Evolutionary conservation across 2,888 invertebrate genomes (phyloP), one percentile per base, ranked within the genome.

Genomic region (Clivina fossor): DNA sequence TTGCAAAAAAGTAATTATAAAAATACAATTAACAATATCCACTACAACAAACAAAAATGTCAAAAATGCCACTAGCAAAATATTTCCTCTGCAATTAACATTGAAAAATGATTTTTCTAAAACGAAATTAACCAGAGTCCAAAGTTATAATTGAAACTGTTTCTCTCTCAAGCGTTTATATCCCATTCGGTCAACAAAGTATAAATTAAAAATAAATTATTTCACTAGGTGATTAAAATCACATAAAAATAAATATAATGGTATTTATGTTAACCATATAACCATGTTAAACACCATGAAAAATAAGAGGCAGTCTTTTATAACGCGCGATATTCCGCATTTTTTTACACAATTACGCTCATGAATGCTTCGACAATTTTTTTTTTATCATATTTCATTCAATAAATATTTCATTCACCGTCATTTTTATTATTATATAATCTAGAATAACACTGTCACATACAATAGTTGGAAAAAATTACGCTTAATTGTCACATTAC

Each of bases 341-440:
- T 51, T 51, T 51, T 51, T 43, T 33, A 16, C 40, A 24, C 41
- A 51, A 51, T 51, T 51, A 43, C 35, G 30, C 32, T 41, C 16
- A 15, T 51, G 30, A 22, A 51, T 51, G 24, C 32, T 16, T 15
- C 16, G 22, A 28, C 51, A 30, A 5, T 50, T 51, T 51, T 51
- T 51, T 40, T 38, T 19, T 40, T 26, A 37, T 26, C 18, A n/a
- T n/a, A n/a, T 41, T 43, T 43, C 51, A 51, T 51, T 51, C 51
- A 48, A 48, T 48, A 37, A 15, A 44, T 30, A 48, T 24, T 48
- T 37, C 48, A 48, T 48, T 48, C 48, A 48, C n/a, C 18, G 37
- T 35, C 22, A 51, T 48, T n/a, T 35, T 35, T 49, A 49, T 38
- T 38, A 41, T 51, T 51, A 53, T 53, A 53, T 53, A 53, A 53